phyloP scores from a whole-genome alignment of 2,888 invertebrate genomes.

The Monopis laevigella region DNA sequence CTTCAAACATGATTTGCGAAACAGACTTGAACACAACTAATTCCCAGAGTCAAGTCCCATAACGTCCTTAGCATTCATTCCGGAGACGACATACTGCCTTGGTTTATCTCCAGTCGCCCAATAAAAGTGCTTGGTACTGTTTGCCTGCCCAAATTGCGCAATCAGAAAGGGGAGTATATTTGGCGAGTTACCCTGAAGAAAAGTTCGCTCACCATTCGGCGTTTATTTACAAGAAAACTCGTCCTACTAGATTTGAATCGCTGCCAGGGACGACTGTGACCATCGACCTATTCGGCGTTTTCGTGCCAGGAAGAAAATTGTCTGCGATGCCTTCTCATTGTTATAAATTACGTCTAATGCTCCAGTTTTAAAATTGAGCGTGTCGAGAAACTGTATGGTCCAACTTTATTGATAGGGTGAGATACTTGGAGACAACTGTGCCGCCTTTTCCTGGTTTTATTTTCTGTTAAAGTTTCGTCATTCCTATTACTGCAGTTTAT shows the following conservation, averaged over 20 bases:
- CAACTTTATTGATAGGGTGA: constrained; percentile 1
- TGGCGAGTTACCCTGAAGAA: constrained; percentile 15
- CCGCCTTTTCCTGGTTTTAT: too few species aligned
- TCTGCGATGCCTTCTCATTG: constrained; percentile 14
- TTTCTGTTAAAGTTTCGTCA: too few species aligned
- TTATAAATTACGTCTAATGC: constrained; percentile 12
- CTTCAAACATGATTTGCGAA: too few species aligned
- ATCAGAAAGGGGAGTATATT: constrained; percentile 13
- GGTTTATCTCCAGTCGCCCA: too few species aligned
- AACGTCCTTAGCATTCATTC: too few species aligned
- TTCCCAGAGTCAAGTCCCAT: too few species aligned
- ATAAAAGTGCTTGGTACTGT: not conserved
- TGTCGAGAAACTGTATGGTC: constrained; percentile 1
- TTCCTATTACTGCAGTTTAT: too few species aligned
- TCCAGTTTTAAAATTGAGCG: constrained; percentile 9
- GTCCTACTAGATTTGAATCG: constrained; percentile 18
- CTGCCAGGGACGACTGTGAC: constrained; percentile 2
- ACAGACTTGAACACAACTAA: too few species aligned
- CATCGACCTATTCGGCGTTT: constrained; percentile 3
- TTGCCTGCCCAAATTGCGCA: constrained; percentile 14
- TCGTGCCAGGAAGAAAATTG: constrained; percentile 12
- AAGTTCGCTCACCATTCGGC: constrained; percentile 15
- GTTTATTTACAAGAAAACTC: constrained; percentile 22
- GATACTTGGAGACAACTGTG: not conserved
- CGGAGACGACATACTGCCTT: too few species aligned